Evolutionary conservation across 2,888 invertebrate species (phyloP).

Genomic region (Orchesella flavescens): DNA sequence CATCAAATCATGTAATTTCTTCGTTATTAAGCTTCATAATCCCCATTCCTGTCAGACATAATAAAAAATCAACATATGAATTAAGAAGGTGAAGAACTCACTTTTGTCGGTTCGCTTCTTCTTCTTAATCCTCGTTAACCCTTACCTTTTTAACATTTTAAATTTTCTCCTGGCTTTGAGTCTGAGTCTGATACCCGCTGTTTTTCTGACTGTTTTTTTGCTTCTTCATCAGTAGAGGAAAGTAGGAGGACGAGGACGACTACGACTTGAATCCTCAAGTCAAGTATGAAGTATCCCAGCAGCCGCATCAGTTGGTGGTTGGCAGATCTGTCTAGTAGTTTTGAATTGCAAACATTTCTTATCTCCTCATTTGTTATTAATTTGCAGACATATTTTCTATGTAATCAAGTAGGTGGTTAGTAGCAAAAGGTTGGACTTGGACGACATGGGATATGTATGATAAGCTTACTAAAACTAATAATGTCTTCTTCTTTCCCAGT

Average conservation of each 20-base stretch:
- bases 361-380: constrained; percentile 45
- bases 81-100: constrained; percentile 36
- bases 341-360: constrained; percentile 17
- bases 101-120: constrained; percentile 57
- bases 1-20: neutral
- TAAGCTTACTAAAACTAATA: constrained; percentile 20
- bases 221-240: constrained; percentile 20
- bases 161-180: no score
- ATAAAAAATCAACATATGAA: constrained; percentile 36
- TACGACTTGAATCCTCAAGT: no score
- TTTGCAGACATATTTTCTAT: constrained; percentile 28
- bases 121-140: constrained; percentile 57
- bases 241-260: constrained; percentile 18
- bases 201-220: constrained; percentile 41
- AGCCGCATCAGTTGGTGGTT: no score
- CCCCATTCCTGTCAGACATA: constrained; percentile 23
- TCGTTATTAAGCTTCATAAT: constrained; percentile 20
- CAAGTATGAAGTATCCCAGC: no score
- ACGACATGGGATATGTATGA: no score
- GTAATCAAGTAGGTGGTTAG: constrained; percentile 34
- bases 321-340: constrained; percentile 35
- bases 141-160: constrained; percentile 1
- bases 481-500: constrained; percentile 16
- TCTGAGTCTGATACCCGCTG: constrained; percentile 39
- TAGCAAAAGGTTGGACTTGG: no score